A percentile compares a stretch with the other conserved stretches of the same genome.
Evolutionary conservation across 2,888 invertebrate genomes (phyloP).

Genomic region (Callosobruchus maculatus): DNA sequence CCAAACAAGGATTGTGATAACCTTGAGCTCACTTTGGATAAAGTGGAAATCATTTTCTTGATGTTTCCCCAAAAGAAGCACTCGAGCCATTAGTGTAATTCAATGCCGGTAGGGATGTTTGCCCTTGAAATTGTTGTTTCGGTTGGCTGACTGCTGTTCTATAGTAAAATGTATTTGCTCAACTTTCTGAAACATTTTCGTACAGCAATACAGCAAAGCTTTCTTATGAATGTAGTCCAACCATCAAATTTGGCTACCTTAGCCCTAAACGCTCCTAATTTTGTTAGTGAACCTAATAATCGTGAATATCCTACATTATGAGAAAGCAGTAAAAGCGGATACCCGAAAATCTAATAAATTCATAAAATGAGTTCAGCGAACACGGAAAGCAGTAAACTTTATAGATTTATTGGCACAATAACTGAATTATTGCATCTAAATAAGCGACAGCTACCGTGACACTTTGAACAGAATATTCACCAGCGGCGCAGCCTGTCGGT

Average conservation of each 20-base stretch:
- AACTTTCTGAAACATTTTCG: background rate
- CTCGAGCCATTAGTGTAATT: too few species aligned
- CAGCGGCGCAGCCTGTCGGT: slow-evolving; percentile 11
- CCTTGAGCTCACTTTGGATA: too few species aligned
- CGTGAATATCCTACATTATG: background rate
- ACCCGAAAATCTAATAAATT: slow-evolving; percentile 18
- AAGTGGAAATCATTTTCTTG: too few species aligned
- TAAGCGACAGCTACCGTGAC: slow-evolving; percentile 22
- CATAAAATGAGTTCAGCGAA: slow-evolving; percentile 27
- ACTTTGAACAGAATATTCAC: background rate
- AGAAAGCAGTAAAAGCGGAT: background rate
- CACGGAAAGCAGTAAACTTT: slow-evolving; percentile 21
- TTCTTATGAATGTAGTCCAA: background rate
- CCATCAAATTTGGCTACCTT: background rate
- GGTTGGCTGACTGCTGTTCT: too few species aligned
- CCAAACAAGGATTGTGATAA: too few species aligned
- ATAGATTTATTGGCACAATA: slow-evolving; percentile 23
- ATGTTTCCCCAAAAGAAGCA: too few species aligned
- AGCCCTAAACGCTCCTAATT: background rate
- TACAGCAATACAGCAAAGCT: background rate
- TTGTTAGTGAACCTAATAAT: background rate
- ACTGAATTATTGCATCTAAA: slow-evolving; percentile 20
- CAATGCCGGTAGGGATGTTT: too few species aligned
- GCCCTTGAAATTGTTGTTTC: too few species aligned
- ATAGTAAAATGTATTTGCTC: too few species aligned